A percentile compares a stretch with the other conserved stretches of the same genome.
These are phyloP conservation scores for Apis laboriosa DNA, from an alignment of 1,140 invertebrate genomes.

Conservation along the genomic window DNA sequence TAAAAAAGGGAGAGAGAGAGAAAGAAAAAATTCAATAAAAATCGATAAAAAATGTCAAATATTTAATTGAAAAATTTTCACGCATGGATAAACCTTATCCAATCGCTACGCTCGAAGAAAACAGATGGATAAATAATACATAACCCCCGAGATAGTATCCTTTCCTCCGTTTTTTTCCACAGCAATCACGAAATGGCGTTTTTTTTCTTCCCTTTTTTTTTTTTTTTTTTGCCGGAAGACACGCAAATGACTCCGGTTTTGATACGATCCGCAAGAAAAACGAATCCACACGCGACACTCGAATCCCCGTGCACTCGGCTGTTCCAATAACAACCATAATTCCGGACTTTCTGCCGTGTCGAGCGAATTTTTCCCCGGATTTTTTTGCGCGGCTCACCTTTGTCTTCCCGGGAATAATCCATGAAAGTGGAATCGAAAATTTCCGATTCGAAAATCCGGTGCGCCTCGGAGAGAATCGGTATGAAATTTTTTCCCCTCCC, in stretches of 20 bases:
- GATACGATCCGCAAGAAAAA: neutral
- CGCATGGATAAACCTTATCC: neutral
- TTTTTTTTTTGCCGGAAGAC: neutral
- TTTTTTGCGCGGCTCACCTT: conserved; percentile 1
- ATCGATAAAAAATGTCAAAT: too few relatives aligned
- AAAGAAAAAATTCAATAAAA: too few relatives aligned
- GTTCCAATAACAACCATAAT: conserved; percentile 24
- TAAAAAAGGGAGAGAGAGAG: too few relatives aligned
- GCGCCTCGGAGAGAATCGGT: too few relatives aligned
- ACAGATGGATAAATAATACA: neutral
- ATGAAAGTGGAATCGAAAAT: neutral
- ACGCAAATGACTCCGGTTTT: conserved; percentile 12
- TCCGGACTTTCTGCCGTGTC: neutral
- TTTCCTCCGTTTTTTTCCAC: neutral
- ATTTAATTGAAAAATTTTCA: neutral
- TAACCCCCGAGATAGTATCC: neutral
- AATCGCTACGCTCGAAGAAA: neutral
- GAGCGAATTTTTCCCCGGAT: neutral
- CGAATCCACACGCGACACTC: neutral
- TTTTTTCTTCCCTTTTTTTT: too few relatives aligned
- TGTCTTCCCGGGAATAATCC: neutral
- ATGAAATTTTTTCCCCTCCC: too few relatives aligned
- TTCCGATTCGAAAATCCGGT: too few relatives aligned
- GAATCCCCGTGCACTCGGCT: neutral
- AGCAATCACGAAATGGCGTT: conserved; percentile 14